Evolutionary conservation across 2,113 vertebrate species (phyloP).

Genomic region (Dromiciops gliroides): DNA sequence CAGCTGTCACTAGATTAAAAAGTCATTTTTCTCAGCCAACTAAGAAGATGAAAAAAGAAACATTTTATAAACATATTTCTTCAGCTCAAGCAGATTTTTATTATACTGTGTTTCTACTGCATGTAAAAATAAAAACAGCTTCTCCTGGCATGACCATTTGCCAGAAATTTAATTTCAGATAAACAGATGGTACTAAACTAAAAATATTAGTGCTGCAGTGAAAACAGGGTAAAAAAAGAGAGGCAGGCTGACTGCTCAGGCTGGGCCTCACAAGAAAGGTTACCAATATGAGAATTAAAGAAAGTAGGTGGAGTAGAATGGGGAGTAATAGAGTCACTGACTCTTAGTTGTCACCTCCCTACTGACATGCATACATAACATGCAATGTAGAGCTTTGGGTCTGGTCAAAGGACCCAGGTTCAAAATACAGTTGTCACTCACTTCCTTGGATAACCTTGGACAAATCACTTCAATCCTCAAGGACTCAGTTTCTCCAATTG

Average conservation of each 20-base stretch:
- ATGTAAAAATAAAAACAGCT: conserved; percentile 82
- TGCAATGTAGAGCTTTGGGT: background rate
- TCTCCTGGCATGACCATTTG: conserved; percentile 78
- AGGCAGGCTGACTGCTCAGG: background rate
- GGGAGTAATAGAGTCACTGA: background rate
- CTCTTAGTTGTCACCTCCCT: background rate
- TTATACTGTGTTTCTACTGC: conserved; percentile 78
- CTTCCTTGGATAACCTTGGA: background rate
- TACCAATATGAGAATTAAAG: background rate
- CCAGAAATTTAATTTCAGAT: conserved; percentile 83
- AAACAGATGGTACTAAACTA: conserved; percentile 84
- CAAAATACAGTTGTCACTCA: background rate
- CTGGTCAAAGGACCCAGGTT: background rate
- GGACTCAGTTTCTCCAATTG: background rate
- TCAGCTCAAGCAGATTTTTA: conserved; percentile 83
- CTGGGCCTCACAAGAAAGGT: background rate
- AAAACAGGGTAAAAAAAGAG: background rate
- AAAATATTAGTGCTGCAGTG: conserved; percentile 78
- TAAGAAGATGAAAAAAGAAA: conserved; percentile 82
- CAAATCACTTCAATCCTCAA: background rate
- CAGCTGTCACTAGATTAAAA: conserved; percentile 86
- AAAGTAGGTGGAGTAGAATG: background rate
- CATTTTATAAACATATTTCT: conserved; percentile 85
- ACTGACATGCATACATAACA: background rate
- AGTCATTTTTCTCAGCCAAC: conserved; percentile 83